Evolutionary conservation across 2,797 vertebrate genomes (phyloP), one percentile per base, ranked within the genome.

Genomic region (Amblyopsis hoosieri): DNA sequence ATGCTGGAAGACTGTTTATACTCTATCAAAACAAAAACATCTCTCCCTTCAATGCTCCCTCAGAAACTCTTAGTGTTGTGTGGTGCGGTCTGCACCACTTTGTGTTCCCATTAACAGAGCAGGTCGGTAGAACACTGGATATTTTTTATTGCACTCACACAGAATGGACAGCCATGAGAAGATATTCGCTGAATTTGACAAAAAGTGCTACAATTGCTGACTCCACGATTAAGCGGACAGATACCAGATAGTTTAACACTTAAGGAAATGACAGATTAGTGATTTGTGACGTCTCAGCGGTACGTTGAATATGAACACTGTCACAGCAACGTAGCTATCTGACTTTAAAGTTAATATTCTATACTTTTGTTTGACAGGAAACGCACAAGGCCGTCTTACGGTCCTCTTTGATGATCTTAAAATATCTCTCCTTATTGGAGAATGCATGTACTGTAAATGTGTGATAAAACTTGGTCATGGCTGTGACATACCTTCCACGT

Each of bases 401-500:
- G 74, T 67, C 67, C 68, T 66, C 51, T 56, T 45, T 7, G 58
- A 19, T 46, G 60, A 70, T 74, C 72, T 75, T 52, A 71, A 83
- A 84, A 85, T 79, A 83, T 77, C 13, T 31, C 13, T 59, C 66
- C 57, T 78, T 67, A 63, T 74, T 67, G 57, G 65, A 60, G 70
- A 49, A 79, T 66, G 78, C 75, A 84, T 87, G 82, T n/a, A n/a
- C n/a, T n/a, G n/a, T 67, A 82, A 86, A 84, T 86, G 13, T 69
- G 64, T 31, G 57, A 80, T 78, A 82, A 82, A 85, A 84, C 70
- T 84, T 78, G 75, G 78, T 85, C 86, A 85, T 62, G 75, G 76
- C 62, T 54, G 55, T 57, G 83, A 80, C 79, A 79, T 82, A 84
- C 87, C 85, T 85, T 78, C 79, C 79, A 64, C 37, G 62, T 81